These are phyloP conservation scores for Acropternis orthonyx DNA, from an alignment of 2,797 vertebrate genomes.

Conservation along the genomic window DNA sequence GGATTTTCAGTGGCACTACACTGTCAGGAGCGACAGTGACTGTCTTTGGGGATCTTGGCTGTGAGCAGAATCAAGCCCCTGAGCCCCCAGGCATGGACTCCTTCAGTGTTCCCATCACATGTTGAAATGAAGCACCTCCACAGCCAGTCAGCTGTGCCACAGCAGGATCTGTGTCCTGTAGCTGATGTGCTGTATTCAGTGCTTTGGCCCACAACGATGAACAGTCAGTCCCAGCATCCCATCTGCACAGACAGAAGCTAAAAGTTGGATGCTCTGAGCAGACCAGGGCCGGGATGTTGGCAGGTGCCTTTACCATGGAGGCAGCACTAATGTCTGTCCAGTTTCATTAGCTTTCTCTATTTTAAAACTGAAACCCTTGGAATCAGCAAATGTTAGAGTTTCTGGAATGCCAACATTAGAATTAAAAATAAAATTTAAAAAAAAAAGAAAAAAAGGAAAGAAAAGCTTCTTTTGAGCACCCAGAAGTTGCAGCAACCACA, in stretches of 20 bases:
- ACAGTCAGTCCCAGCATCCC: not conserved
- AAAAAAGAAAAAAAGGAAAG: fast-evolving
- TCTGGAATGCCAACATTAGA: fast-evolving
- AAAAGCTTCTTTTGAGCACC: not conserved
- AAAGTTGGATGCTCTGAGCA: not conserved
- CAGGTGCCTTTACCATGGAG: not conserved
- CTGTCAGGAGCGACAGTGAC: not conserved
- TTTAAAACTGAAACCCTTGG: not conserved
- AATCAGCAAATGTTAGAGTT: not conserved
- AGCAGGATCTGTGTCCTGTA: not conserved
- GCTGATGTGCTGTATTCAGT: not conserved
- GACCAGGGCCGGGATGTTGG: not conserved
- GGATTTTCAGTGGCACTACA: not conserved
- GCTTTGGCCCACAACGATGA: not conserved
- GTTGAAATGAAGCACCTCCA: not conserved
- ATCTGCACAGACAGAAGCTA: not conserved
- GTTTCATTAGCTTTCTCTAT: not conserved
- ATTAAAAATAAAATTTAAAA: not conserved
- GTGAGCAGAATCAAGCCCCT: not conserved
- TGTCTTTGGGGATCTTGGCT: not conserved
- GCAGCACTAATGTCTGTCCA: not conserved
- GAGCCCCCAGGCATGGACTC: not conserved
- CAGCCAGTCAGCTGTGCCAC: not conserved
- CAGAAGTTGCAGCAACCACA: not conserved
- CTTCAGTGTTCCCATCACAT: not conserved